These are phyloP conservation scores for Pandion haliaetus DNA, from an alignment of 2,113 vertebrate genomes.

Conservation along the genomic window DNA sequence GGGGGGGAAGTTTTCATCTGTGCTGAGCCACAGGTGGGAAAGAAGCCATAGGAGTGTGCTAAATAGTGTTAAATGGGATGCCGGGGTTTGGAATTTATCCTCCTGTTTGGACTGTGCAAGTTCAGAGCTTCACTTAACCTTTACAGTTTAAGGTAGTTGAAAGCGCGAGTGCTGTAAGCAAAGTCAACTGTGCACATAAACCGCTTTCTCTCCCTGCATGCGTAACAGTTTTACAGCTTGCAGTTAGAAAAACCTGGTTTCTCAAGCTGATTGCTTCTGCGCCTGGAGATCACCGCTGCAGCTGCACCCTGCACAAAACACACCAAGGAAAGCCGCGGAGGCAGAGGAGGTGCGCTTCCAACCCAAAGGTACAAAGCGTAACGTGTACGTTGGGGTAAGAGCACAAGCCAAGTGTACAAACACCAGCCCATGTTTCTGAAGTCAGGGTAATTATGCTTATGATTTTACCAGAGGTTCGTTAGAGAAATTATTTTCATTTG, in stretches of 20 bases:
- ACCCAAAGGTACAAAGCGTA: fast-evolving
- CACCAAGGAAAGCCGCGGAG: too few relatives aligned
- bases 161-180: too few relatives aligned
- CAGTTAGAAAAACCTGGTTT: not conserved
- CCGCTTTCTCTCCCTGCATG: not conserved
- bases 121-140: not conserved
- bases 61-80: not conserved
- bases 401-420: not conserved
- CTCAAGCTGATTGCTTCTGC: not conserved
- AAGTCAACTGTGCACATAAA: not conserved
- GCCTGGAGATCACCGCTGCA: not conserved
- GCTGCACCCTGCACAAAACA: not conserved
- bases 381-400: fast-evolving
- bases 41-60: fast-evolving
- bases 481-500: too few relatives aligned
- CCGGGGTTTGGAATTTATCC: not conserved
- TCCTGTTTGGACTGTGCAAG: not conserved
- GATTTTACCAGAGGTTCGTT: too few relatives aligned
- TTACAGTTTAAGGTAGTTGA: not conserved
- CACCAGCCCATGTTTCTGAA: fast-evolving
- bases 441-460: fast-evolving
- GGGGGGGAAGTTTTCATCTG: too few relatives aligned
- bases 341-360: not conserved
- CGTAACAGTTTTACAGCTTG: not conserved
- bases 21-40: not conserved